Evolutionary conservation across 1,140 invertebrate genomes (phyloP), one percentile per base, ranked within the genome.

Genomic region (Gyrodactylus bullatarudis): DNA sequence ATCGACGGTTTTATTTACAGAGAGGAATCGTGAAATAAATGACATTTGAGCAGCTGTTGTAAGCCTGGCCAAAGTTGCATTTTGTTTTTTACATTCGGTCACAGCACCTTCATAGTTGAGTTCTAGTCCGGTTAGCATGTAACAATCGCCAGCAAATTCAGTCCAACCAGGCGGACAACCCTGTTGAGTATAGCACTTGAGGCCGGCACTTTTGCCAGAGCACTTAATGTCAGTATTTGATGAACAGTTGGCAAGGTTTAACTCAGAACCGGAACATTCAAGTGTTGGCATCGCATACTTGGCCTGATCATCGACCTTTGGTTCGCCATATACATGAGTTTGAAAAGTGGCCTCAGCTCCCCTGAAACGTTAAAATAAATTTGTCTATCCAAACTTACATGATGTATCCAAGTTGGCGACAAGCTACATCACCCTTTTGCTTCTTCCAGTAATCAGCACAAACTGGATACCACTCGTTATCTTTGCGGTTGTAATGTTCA

Each of bases 371-470:
- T 54, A 54, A 54, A 8, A 54, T 54, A 54, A 16, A 16, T n/a
- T n/a, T n/a, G n/a, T n/a, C 68, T 16, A 69, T 8, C 8, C 1
- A 69, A 69, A 21, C 68, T 69, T 26, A 71, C 70, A 21, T 24
- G 16, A 1, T 1, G 24, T 23, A 69, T 69, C 68, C 68, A 20
- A 69, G 23, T 69, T 69, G 68, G 1, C 21, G 2, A 21, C 68
- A 69, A 69, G 68, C 20, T 2, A 69, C 68, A 23, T 69, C 23
- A 8, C 20, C 68, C 2, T 69, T 23, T 2, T 2, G 20, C 23
- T 21, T 21, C 2, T 69, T 69, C 68, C 68, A 69, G 68, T 69
- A 69, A 69, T 69, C 68, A 69, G 1, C 68, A 69, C 68, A 69
- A 69, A 69, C 68, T 69, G 23, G 23, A 2, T 23, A 2, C 68